Percentiles rank a stretch among this genome's conserved stretches.
Conservation (phyloP, 2,888 invertebrate species). For the Vesta saturnalis region DNA sequence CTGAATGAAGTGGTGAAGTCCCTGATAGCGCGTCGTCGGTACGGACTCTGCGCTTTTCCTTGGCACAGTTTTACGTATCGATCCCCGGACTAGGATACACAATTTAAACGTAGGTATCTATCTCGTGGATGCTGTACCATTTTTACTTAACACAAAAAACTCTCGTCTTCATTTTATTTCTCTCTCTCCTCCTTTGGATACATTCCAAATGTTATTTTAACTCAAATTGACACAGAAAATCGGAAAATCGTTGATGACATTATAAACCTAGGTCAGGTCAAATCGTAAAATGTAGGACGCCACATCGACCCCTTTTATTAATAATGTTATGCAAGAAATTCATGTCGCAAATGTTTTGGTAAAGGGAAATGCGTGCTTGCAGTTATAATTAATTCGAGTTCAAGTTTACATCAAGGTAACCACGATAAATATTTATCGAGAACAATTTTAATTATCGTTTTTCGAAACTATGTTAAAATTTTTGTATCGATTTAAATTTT, state of each 20-base stretch:
- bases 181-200: no score
- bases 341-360: neutral
- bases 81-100: conserved; percentile 28
- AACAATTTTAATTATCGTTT: no score
- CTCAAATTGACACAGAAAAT: neutral
- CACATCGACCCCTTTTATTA: conserved; percentile 39
- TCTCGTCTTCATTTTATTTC: neutral
- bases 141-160: conserved; percentile 8
- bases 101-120: conserved; percentile 21
- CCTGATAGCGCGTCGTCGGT: conserved; percentile 21
- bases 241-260: neutral
- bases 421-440: neutral
- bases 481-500: no score
- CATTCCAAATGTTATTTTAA: neutral
- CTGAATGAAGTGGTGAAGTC: conserved; percentile 28
- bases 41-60: conserved; percentile 34
- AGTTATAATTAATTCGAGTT: conserved; percentile 14
- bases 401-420: conserved; percentile 9
- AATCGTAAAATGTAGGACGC: conserved; percentile 41
- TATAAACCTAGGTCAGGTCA: conserved; percentile 43
- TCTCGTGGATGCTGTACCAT: conserved; percentile 18
- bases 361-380: conserved; percentile 7
- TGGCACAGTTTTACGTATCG: conserved; percentile 29
- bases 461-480: no score
- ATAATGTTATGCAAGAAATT: conserved; percentile 18